Base-by-base conservation (phyloP, 1,140 invertebrate genomes). In the Brachionus plicatilis region DNA sequence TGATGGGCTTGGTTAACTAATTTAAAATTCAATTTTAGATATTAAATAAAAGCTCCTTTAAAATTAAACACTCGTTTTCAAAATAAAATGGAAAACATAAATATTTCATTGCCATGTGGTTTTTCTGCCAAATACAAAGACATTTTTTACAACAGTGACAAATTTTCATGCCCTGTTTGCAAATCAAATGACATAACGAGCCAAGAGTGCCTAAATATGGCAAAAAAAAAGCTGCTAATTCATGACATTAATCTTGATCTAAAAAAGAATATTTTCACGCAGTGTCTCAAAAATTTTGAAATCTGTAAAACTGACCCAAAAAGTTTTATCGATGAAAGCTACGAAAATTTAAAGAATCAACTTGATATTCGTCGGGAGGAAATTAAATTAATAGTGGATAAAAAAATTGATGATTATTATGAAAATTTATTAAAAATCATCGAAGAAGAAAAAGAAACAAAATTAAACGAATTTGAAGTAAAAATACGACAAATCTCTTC, bases 401-500 rank as follows among this genome's bases (percentile, higher is more conserved):
- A 66, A 66, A 66, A 66, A 66, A 66, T 66, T 17, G 60, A 66
- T 66, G 27, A 66, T 27, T 66, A 66, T 66, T 66, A 66, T 66
- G 60, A 66, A 20, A 29, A 24, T 66, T 66, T 66, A 14, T 66
- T 66, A 24, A 8, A 29, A 66, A 66, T 4, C 17, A 66, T 66
- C 27, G 1, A 66, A 24, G 12, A 24, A 0, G 60, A 66, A 66
- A 66, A 66, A 14, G 17, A 24, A 12, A 3, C 3, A 27, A 66
- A 66, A 3, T 14, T 66, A 66, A 24, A 66, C 5, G 24, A 66
- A 17, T 66, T 66, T 14, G 27, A 66, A 17, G 2, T 0, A 24
- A 8, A 66, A 3, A 17, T 27, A 0, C 14, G 24, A 3, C 1
- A 24, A 66, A 9, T 20, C 3, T 2, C 11, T 0, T 6, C 60